Conservation (phyloP, 2,888 invertebrate species). For the Lumbricus terrestris region DNA sequence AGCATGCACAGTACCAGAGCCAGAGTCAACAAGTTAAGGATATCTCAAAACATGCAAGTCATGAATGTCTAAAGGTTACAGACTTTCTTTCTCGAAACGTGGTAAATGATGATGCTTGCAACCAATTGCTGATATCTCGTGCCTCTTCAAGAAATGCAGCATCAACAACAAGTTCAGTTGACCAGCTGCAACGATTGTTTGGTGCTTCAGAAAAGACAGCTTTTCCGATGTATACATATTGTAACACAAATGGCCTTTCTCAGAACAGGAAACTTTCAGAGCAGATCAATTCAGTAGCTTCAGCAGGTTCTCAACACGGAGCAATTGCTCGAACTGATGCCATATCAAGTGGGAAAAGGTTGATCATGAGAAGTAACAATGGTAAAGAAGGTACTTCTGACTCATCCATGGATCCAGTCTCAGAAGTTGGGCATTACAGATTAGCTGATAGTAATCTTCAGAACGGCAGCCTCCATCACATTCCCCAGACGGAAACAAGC, state of each 20-base stretch:
- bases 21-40: background rate
- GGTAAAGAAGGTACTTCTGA: background rate
- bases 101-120: background rate
- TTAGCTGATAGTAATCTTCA: background rate
- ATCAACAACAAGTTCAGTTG: background rate
- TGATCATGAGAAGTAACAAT: background rate
- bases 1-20: background rate
- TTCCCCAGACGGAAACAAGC: background rate
- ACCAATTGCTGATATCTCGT: background rate
- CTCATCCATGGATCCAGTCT: background rate
- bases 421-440: background rate
- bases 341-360: background rate
- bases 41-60: background rate
- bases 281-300: background rate
- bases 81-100: background rate
- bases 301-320: background rate
- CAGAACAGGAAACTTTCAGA: background rate
- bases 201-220: background rate
- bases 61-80: background rate
- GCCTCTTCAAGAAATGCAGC: background rate
- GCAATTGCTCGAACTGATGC: background rate
- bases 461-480: background rate
- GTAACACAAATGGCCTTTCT: background rate
- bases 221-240: background rate
- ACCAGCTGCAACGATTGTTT: background rate